Evolutionary conservation across 2,113 vertebrate genomes (phyloP).

Genomic region (Vidua macroura): DNA sequence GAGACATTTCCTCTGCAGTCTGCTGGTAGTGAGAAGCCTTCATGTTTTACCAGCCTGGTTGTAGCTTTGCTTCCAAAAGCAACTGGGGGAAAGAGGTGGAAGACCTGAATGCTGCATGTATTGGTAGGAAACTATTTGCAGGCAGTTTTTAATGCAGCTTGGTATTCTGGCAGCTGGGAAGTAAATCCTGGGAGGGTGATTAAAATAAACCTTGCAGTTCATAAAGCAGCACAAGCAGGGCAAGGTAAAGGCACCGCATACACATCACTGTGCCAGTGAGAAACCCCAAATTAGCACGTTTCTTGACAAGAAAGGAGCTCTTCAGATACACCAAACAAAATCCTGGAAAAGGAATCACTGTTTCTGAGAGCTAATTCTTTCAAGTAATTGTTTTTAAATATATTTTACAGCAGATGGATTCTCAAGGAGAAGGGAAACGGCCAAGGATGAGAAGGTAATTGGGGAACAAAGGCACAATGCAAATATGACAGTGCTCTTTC

Average conservation of each 20-base stretch:
- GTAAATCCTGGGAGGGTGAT: background rate
- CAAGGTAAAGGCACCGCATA: background rate
- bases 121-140: background rate
- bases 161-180: background rate
- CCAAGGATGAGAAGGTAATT: constrained; percentile 57
- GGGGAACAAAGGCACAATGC: background rate
- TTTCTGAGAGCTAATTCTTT: background rate
- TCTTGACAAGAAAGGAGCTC: background rate
- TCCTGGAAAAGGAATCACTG: background rate
- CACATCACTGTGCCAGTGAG: background rate
- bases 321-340: background rate
- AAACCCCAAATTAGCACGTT: background rate
- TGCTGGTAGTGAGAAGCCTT: background rate
- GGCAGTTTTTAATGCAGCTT: background rate
- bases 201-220: background rate
- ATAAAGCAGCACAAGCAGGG: background rate
- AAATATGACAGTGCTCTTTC: background rate
- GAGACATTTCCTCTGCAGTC: background rate
- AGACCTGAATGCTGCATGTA: background rate
- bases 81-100: background rate
- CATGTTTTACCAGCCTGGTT: background rate
- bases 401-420: constrained; percentile 37
- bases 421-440: background rate
- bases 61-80: background rate
- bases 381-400: background rate